phyloP scores from a whole-genome alignment of 2,888 invertebrate genomes.

The Tachystola acroxantha region DNA sequence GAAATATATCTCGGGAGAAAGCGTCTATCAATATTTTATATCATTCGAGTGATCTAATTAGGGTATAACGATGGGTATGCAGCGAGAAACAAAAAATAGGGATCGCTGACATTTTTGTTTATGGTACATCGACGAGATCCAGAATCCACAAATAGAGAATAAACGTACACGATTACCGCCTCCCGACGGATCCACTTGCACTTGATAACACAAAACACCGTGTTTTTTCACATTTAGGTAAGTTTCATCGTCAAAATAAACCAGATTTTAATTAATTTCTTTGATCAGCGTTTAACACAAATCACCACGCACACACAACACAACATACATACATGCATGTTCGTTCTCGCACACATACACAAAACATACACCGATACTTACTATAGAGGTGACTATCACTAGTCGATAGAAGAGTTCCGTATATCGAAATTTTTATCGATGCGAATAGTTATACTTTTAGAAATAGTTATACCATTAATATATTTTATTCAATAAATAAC shows the following conservation, averaged over 20 bases:
- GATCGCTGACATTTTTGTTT: slow-evolving; percentile 80
- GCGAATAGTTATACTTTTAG: no score
- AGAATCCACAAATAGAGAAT: slow-evolving; percentile 76
- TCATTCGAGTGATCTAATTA: slow-evolving; percentile 75
- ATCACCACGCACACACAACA: slow-evolving; percentile 79
- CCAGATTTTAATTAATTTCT: slow-evolving; percentile 68
- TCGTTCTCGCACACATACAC: slow-evolving; percentile 31
- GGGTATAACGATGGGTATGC: slow-evolving; percentile 70
- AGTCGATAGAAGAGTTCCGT: slow-evolving; percentile 1
- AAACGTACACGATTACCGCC: slow-evolving; percentile 77
- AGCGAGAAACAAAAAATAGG: slow-evolving; percentile 77
- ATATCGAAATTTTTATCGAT: neutral
- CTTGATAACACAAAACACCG: slow-evolving; percentile 72
- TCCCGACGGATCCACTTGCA: slow-evolving; percentile 74
- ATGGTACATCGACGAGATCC: slow-evolving; percentile 76
- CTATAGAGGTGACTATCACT: slow-evolving; percentile 13
- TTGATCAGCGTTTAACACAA: slow-evolving; percentile 77
- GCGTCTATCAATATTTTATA: slow-evolving; percentile 69
- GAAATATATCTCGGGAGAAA: slow-evolving; percentile 51
- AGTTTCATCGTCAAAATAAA: slow-evolving; percentile 69
- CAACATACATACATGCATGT: slow-evolving; percentile 64
- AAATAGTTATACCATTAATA: no score
- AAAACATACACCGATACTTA: slow-evolving; percentile 10
- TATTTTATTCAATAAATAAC: no score
- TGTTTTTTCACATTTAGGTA: slow-evolving; percentile 71